Percentiles rank a stretch among this genome's conserved stretches.
Conservation (phyloP, 2,888 invertebrate genomes). For the Rhimphoctona megacephalus region DNA sequence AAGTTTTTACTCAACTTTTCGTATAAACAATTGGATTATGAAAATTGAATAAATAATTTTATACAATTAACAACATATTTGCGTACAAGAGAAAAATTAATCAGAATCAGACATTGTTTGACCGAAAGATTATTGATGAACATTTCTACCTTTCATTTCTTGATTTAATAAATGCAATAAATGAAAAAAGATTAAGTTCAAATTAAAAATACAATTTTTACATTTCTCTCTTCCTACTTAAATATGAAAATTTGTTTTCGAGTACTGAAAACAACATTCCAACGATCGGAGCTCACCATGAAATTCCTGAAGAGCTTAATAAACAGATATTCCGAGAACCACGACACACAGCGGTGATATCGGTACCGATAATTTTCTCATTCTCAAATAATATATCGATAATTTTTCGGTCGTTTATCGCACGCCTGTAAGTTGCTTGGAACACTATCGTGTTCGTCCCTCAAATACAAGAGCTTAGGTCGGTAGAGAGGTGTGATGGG, state of each 20-base stretch:
- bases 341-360: constrained; percentile 39
- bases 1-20: not conserved
- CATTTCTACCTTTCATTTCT: not conserved
- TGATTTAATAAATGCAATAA: not conserved
- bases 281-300: not conserved
- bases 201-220: not conserved
- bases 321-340: constrained; percentile 34
- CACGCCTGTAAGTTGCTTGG: not conserved
- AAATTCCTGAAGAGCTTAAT: constrained; percentile 25
- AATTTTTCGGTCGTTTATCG: constrained; percentile 65
- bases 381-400: constrained; percentile 67
- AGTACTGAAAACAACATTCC: not conserved
- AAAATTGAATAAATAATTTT: not conserved
- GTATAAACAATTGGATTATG: not conserved
- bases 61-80: too few relatives aligned
- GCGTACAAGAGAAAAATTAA: too few relatives aligned
- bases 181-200: not conserved
- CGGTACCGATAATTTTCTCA: constrained; percentile 65
- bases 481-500: constrained; percentile 50
- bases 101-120: too few relatives aligned
- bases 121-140: too few relatives aligned
- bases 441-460: constrained; percentile 65
- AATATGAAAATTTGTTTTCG: not conserved
- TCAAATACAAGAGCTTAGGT: constrained; percentile 58
- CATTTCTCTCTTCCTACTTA: not conserved